Percentiles rank a stretch among this genome's conserved stretches.
These are phyloP conservation scores for Chloroceryle aenea DNA, from an alignment of 2,113 vertebrate species.

Conservation along the genomic window DNA sequence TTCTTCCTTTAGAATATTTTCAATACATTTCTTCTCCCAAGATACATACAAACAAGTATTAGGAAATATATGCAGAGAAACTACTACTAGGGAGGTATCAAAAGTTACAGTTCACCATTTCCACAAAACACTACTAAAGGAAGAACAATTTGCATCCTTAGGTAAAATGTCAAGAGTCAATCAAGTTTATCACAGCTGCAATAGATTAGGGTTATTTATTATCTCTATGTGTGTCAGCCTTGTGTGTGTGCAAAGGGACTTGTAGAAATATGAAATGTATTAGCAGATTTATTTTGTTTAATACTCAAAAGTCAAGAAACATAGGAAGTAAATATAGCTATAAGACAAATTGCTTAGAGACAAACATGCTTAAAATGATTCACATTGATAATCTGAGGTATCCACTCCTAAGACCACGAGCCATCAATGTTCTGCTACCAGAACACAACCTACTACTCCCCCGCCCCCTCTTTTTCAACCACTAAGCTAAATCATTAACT, in stretches of 20 bases:
- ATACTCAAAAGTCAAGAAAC: neutral
- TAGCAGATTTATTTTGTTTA: neutral
- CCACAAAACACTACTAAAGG: neutral
- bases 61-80: neutral
- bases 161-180: neutral
- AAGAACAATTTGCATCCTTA: neutral
- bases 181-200: neutral
- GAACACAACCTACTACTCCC: neutral
- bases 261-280: neutral
- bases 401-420: neutral
- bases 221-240: neutral
- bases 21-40: neutral
- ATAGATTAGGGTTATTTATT: neutral
- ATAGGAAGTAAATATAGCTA: neutral
- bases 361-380: neutral
- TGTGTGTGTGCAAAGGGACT: neutral
- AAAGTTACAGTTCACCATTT: neutral
- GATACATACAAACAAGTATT: neutral
- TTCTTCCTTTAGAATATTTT: neutral
- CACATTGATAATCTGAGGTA: neutral
- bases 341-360: neutral
- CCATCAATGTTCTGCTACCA: neutral
- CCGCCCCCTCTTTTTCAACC: neutral
- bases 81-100: neutral
- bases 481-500: neutral